Base-by-base conservation (phyloP, 2,113 vertebrate species). In the Podilymbus podiceps region DNA sequence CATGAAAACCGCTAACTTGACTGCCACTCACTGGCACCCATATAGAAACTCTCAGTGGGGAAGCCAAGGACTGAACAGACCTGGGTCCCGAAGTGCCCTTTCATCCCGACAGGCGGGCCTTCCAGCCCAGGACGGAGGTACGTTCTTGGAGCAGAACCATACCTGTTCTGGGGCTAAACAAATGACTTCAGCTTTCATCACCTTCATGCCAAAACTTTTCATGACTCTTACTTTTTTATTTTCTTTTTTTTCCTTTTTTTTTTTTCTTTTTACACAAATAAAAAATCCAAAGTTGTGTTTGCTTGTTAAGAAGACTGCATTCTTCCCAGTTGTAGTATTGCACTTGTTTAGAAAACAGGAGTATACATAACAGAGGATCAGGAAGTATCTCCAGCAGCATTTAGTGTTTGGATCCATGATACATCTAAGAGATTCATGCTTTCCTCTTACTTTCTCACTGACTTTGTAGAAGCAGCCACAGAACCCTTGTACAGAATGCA, bases 111-210 rank as follows among this genome's bases (percentile, higher is more conserved):
- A 95, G 95, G 92, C 85, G 86, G 95, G 82, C 86, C 66, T 87
- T 81, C 71, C 74, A 93, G 59, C 90, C 95, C 89, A 89, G 76
- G 24, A 88, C 40, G 47, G 90, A 93, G 77, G 66, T 35, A 40
- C 52, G 5, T 74, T 79, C 79, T 82, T 96, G 92, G 84, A 95
- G 84, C 42, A 74, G 46, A 40, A 83, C 89, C 56, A 42, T 89
- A 91, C 90, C 95, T 95, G 80, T 79, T 75, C 86, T 75, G 55
- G 46, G 72, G 69, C 92, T 97, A 94, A 96, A 93, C 86, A 96
- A 95, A 96, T 92, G 35, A 87, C 88, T 92, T 91, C 92, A 97
- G 77, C 63, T 95, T 95, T 96, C 95, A 85, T 62, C 95, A 85
- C 66, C 42, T 89, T 63, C 84, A 55, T 12, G 60, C 84, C 46